Percentiles rank a stretch among this genome's conserved stretches.
phyloP scores from a whole-genome alignment of 2,888 invertebrate species.

The Nezara viridula region DNA sequence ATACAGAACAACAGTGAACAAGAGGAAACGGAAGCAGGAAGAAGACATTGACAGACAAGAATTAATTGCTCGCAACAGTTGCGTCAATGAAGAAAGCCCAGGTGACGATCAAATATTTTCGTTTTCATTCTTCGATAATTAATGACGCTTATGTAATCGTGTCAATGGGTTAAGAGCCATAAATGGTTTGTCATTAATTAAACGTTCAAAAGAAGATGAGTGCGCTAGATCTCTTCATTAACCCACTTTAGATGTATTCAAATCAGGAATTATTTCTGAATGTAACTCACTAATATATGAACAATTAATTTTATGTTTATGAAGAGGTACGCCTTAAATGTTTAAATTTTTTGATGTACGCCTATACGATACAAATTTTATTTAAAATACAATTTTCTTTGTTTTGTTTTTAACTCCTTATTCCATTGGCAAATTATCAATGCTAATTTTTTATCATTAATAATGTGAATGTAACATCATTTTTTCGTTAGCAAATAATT shows the following conservation, averaged over 20 bases:
- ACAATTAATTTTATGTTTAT: not conserved
- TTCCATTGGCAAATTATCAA: no score
- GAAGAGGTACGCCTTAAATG: not conserved
- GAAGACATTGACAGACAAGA: not conserved
- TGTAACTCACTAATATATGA: not conserved
- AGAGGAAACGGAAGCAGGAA: not conserved
- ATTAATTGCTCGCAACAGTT: not conserved
- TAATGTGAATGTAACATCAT: no score
- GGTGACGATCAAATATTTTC: not conserved
- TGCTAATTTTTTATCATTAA: no score
- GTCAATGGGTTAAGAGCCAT: not conserved
- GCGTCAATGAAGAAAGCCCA: not conserved
- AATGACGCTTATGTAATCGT: not conserved
- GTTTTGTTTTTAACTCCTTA: no score
- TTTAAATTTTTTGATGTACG: no score
- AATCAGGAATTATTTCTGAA: not conserved
- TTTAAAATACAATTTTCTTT: no score
- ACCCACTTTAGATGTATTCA: not conserved
- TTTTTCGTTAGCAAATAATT: no score
- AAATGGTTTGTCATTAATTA: slow-evolving; percentile 2
- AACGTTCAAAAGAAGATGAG: not conserved
- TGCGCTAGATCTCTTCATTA: not conserved
- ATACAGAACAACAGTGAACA: not conserved
- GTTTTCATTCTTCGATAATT: not conserved
- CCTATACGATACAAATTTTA: no score